Base-by-base conservation (phyloP, 2,797 vertebrate genomes). In the Sebastes oblongus region DNA sequence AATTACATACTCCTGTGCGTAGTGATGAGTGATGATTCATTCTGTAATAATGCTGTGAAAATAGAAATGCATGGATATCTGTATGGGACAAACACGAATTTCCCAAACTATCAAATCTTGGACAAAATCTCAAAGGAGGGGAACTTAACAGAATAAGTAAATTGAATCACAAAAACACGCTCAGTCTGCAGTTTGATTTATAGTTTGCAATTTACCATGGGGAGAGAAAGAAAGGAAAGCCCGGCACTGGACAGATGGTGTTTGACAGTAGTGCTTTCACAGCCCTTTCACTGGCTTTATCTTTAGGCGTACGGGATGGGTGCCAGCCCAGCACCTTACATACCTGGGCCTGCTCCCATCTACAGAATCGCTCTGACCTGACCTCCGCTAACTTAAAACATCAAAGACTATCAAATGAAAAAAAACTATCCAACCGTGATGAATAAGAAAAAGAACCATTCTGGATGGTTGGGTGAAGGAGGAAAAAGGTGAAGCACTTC, bases 361-460 rank as follows among this genome's bases (percentile, higher is more conserved):
- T 84, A 80, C 74, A 81, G 65, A 88, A 50, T 83, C 32, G 5
- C 62, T 78, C 80, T 83, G 83, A 86, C 65, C 72, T 72, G 83
- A 92, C 84, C 85, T 85, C 83, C 69, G 72, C 78, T 82, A 87
- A 89, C 83, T 88, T 75, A 80, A 88, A 91, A 93, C 89, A 91
- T 94, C 91, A 94, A 93, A 94, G 90, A 81, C 60, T 27, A 67
- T 80, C 29, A 82, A 90, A 84, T 81, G 70, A 86, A 82, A 92
- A 85, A 86, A 82, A 71, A 36, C 59, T 13, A 78, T 64, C 68
- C 75, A 88, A 72, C 70, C 72, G 8, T 84, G 65, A 85, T 74
- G 18, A 88, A 87, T 87, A 81, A 85, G 80, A 82, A 80, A 50
- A 54, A 75, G 30, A 84, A 72, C 6, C 16, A 22, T 80, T 84